These are phyloP conservation scores for Caenorhabditis sp. DNA, from an alignment of 2,888 invertebrate genomes.

Conservation along the genomic window DNA sequence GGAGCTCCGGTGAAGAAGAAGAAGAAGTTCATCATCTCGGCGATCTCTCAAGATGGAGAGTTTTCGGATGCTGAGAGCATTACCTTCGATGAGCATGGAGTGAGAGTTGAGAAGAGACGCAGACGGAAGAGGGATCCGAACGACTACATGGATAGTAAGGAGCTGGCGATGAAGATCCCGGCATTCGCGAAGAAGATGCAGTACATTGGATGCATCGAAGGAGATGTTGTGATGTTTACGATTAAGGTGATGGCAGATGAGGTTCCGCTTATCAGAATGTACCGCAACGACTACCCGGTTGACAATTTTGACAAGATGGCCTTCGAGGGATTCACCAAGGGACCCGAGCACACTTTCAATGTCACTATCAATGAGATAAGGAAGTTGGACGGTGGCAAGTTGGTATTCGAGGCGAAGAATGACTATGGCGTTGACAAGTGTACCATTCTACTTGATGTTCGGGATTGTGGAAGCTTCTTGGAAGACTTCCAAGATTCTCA, in stretches of 20 bases:
- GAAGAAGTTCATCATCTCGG: slow-evolving; percentile 63
- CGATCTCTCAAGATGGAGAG: slow-evolving; percentile 63
- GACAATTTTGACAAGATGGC: slow-evolving; percentile 64
- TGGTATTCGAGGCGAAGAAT: slow-evolving; percentile 68
- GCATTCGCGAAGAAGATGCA: slow-evolving; percentile 64
- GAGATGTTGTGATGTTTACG: slow-evolving; percentile 54
- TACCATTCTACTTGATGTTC: slow-evolving; percentile 61
- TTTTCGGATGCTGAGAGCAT: slow-evolving; percentile 65
- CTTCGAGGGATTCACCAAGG: slow-evolving; percentile 59
- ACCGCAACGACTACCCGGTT: slow-evolving; percentile 63
- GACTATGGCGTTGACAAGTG: slow-evolving; percentile 63
- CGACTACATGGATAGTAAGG: slow-evolving; percentile 30
- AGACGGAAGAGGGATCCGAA: slow-evolving; percentile 45
- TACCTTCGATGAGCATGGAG: slow-evolving; percentile 61
- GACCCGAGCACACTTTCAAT: slow-evolving; percentile 58
- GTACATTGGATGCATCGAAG: slow-evolving; percentile 66
- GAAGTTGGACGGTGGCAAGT: slow-evolving; percentile 69
- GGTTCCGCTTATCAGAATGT: slow-evolving; percentile 57
- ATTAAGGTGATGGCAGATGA: slow-evolving; percentile 57
- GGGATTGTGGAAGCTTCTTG: slow-evolving; percentile 56
- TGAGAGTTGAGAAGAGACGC: slow-evolving; percentile 42
- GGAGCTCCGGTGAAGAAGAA: slow-evolving; percentile 45
- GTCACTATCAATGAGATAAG: slow-evolving; percentile 67
- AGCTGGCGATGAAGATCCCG: slow-evolving; percentile 57
- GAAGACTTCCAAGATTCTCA: slow-evolving; percentile 52